Base-by-base conservation (phyloP, 92 coral and sea anemone genomes). In the Zoanthus sansibaricus region DNA sequence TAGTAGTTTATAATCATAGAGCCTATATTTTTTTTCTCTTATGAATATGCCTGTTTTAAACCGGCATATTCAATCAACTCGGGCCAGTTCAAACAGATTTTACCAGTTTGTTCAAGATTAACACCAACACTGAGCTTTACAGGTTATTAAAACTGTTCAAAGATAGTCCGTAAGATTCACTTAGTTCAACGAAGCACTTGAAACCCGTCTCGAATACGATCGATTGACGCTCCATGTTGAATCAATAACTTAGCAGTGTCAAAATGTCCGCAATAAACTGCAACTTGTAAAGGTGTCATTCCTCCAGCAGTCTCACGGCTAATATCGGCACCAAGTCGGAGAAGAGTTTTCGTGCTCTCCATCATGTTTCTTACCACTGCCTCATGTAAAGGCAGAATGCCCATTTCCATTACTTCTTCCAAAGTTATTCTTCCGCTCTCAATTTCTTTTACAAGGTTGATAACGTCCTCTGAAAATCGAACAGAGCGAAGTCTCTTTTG, bases 181-280 rank as follows among this genome's bases (percentile, higher is more conserved):
- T n/a, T n/a, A 62, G 25, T 25, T 25, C 25, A 25, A 25, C 30
- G 66, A 66, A 83, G 71, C 10, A 83, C 88, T 11, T 90, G 93
- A 33, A 89, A 86, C 64, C 98, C 98, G 72, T 94, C 91, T 32
- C 92, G 90, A 48, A 94, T 94, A 64, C 95, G 95, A 76, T 92
- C 98, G 75, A 94, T 87, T 37, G 98, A 93, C 16, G 98, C 98
- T 1, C 98, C 98, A 87, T 94, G 78, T 17, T 93, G 91, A 71
- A 94, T 91, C 73, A 94, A 82, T 30, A 94, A 64, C 25, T 88
- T 93, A 13, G 95, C 95, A 21, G 94, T 89, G 85, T 94, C 98
- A 77, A 94, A 94, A 58, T 90, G 90, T 46, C 98, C 98, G 67
- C 92, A 91, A 88, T 89, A 89, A 16, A 94, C 98, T 18, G 98